Evolutionary conservation across 2,113 vertebrate species (phyloP).

Genomic region (Hipposideros armiger): DNA sequence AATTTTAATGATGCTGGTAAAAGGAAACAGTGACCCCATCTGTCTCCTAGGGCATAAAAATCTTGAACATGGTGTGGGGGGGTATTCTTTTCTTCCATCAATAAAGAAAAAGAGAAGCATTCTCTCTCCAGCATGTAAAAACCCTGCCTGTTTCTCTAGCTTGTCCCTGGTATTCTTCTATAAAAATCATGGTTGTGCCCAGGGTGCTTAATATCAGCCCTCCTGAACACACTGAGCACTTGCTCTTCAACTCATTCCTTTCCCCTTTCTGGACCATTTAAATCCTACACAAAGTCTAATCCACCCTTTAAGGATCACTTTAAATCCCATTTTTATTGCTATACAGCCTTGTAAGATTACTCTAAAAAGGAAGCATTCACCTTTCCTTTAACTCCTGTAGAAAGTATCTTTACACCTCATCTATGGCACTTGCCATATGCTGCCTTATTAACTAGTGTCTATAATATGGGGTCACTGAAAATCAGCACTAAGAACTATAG

Average conservation of each 20-base stretch:
- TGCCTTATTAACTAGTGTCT: neutral
- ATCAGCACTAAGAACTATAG: neutral
- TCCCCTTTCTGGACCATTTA: neutral
- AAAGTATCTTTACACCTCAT: neutral
- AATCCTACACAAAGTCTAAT: neutral
- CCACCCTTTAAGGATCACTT: neutral
- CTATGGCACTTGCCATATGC: neutral
- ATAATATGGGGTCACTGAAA: neutral
- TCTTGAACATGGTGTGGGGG: neutral
- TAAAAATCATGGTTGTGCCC: neutral
- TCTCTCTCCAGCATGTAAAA: neutral
- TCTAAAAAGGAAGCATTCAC: neutral
- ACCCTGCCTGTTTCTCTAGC: neutral
- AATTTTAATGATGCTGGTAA: slow-evolving; percentile 46
- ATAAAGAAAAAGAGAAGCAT: neutral
- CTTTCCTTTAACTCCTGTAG: neutral
- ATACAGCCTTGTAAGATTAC: neutral
- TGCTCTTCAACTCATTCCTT: neutral
- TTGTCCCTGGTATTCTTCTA: neutral
- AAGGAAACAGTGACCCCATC: neutral
- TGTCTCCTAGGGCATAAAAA: neutral
- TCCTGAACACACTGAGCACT: neutral
- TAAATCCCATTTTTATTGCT: neutral
- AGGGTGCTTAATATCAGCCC: neutral
- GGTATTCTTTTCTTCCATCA: neutral